These are phyloP conservation scores for Macrotis lagotis DNA, from an alignment of 2,113 vertebrate species.

Conservation along the genomic window DNA sequence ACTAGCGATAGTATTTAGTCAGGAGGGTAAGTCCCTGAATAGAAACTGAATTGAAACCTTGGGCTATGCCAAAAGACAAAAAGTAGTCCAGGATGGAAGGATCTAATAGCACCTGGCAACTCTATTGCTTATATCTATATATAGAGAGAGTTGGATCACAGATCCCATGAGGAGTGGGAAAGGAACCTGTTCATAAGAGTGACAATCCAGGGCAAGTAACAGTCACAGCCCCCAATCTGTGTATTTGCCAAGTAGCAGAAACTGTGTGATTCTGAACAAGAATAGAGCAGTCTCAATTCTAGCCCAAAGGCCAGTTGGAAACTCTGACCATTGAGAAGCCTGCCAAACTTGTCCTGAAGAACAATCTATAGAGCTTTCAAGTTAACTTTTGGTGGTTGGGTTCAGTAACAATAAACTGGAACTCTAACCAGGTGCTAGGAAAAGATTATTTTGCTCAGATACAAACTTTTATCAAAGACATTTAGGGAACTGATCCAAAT, in stretches of 20 bases:
- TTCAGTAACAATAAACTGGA: not conserved
- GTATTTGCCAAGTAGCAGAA: not conserved
- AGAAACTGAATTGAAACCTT: not conserved
- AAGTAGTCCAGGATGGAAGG: not conserved
- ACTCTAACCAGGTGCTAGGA: not conserved
- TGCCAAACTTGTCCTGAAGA: not conserved
- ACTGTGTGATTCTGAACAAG: not conserved
- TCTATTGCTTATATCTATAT: not conserved
- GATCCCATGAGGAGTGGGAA: not conserved
- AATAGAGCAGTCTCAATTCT: not conserved
- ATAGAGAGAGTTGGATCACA: not conserved
- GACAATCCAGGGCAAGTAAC: not conserved
- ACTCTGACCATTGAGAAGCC: not conserved
- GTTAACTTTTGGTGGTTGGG: not conserved
- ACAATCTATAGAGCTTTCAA: not conserved
- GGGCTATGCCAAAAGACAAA: not conserved
- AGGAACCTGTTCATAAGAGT: not conserved
- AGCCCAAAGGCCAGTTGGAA: no score
- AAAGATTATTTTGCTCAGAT: not conserved
- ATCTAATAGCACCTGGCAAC: not conserved
- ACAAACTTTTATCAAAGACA: not conserved
- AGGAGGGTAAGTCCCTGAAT: not conserved
- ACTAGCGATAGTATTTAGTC: not conserved
- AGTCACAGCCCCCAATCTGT: not conserved
- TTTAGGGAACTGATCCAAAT: not conserved